Conservation (phyloP, 2,797 vertebrate species). For the Pogoniulus pusillus region DNA sequence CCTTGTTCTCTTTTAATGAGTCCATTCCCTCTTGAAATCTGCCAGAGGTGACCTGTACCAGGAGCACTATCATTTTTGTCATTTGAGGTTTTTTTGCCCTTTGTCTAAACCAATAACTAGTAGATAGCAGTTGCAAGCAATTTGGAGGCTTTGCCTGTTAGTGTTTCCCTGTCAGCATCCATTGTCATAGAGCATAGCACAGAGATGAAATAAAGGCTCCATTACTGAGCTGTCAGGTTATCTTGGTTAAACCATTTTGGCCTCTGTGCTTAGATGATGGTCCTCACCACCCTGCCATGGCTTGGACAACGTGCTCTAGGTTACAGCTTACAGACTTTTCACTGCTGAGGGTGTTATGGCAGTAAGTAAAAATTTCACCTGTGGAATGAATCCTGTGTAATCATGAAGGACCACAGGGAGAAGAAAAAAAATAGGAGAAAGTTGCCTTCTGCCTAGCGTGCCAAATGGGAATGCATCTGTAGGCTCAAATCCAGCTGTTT, state of each 20-base stretch:
- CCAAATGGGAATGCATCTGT: background rate
- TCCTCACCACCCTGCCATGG: background rate
- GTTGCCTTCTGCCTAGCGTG: background rate
- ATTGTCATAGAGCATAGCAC: background rate
- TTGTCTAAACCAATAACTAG: background rate
- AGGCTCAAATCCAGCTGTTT: background rate
- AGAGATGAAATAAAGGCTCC: background rate
- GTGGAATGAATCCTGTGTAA: background rate
- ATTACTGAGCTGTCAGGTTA: background rate
- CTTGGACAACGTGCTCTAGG: background rate
- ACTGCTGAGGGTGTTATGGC: background rate
- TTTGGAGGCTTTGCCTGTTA: background rate
- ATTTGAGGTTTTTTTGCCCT: too few relatives aligned
- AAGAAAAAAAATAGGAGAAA: background rate
- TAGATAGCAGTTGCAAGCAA: background rate
- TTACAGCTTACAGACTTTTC: background rate
- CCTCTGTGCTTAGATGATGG: background rate
- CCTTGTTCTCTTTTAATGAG: background rate
- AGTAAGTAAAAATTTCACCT: background rate
- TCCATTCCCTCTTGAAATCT: background rate
- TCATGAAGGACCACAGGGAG: background rate
- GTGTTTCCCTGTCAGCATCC: background rate
- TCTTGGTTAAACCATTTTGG: background rate
- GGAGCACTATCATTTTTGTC: background rate
- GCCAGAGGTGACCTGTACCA: background rate